Base-by-base conservation (phyloP, 2,797 vertebrate species). In the Rhadinocentrus ornatus region DNA sequence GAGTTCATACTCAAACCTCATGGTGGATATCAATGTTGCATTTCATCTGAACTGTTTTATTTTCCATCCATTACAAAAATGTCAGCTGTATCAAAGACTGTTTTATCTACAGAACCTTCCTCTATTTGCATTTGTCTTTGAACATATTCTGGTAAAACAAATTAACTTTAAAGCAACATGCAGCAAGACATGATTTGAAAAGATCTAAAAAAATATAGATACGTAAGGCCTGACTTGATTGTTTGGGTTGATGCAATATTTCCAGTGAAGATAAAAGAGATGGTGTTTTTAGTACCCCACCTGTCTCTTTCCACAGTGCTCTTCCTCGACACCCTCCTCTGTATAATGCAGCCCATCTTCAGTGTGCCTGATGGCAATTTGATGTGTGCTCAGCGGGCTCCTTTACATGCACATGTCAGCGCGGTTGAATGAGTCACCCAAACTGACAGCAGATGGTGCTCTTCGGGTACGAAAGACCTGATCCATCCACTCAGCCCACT, bases 371-470 rank as follows among this genome's bases (percentile, higher is more conserved):
- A 89, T 76, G 77, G 88, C 78, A 41, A 85, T 84, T 83, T 87
- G 84, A 91, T 85, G 80, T 81, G 70, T 83, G 90, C 89, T 72
- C 90, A 88, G 86, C 64, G 10, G 83, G 84, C 86, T 84, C 82
- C 81, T 85, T 88, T 86, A 78, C 85, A 88, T 82, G 86, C 80
- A 67, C 75, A 80, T 80, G 80, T 90, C 83, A 89, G 85, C 61
- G 69, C 75, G 73, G 82, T 79, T 68, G 86, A 92, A 91, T 88
- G 81, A 93, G 90, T 94, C 78, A 89, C 88, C 81, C 56, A 59
- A 92, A 84, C 91, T 91, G 91, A 93, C 95, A 95, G 93, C 91
- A 95, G 95, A 94, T 94, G 95, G 95, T 94, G 94, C 94, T 95
- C 92, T 95, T 90, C 80, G 91, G 92, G 94, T 92, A 93, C 46